Base-by-base conservation (phyloP, 53 echinoderm and acorn worm species). In the Hippasteria phrygiana region DNA sequence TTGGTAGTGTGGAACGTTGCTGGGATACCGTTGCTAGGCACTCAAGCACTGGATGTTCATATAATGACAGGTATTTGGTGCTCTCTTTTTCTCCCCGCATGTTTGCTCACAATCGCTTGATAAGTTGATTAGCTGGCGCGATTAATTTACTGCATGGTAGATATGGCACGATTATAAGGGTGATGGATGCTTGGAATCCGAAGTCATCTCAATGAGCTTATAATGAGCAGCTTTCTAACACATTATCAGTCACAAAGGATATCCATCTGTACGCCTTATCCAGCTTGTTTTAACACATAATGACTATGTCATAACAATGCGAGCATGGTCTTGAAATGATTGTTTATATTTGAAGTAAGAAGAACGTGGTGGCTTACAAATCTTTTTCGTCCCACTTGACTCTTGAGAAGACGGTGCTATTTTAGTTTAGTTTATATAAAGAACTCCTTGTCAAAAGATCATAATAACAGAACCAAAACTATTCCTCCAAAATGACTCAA, bases 1-100 rank as follows among this genome's bases (percentile, higher is more conserved):
- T 35, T 85, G 37, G 38, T 38, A 64, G 24, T n/a, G n/a, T n/a
- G n/a, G n/a, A 85, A n/a, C 71, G 85, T 85, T 71, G 51, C 85
- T 70, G 22, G 85, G 85, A 46, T 14, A 85, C 85, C 20, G 85
- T 85, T 85, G 53, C 85, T 35, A 85, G 51, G 85, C 85, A 85
- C 37, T 85, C 85, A 35, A 71, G 43, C 33, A 64, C 64, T 66
- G 45, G 64, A 85, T 71, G 64, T 13, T 46, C 32, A 35, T 51
- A 65, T 12, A 22, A 31, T 31, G 51, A 41, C 71, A 51, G 85
- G 85, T 85, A 85, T 85, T 85, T 36, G 37, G 54, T 35, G 28
- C 34, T 66, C 39, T n/a, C n/a, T 80, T 42, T 39, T 37, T n/a
- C 53, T 45, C 50, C 50, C 43, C 55, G 35, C 10, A 0, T 50